phyloP scores from a whole-genome alignment of 1,140 invertebrate genomes.

The Sycophila sp. region DNA sequence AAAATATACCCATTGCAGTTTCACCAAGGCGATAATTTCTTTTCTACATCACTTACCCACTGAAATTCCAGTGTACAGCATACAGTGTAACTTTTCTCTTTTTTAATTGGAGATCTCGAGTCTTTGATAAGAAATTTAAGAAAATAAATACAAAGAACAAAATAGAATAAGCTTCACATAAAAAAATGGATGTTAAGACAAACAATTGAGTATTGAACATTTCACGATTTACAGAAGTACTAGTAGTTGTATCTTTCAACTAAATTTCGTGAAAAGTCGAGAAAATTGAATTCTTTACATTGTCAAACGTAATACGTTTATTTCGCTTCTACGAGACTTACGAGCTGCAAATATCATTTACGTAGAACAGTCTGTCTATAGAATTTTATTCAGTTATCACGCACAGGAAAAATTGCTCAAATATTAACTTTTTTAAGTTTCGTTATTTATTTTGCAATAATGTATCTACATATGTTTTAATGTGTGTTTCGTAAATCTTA shows the following conservation, averaged over 20 bases:
- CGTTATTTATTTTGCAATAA: constrained; percentile 16
- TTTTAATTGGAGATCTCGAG: neutral
- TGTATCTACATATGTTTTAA: constrained; percentile 9
- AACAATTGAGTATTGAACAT: too few relatives aligned
- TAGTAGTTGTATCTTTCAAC: too few relatives aligned
- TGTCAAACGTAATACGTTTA: too few relatives aligned
- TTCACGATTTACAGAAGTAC: too few relatives aligned
- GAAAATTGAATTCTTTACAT: too few relatives aligned
- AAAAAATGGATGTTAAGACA: too few relatives aligned
- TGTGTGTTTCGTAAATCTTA: constrained; percentile 2
- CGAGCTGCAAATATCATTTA: too few relatives aligned
- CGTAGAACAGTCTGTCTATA: too few relatives aligned
- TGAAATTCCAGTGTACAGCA: neutral
- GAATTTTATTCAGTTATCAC: neutral
- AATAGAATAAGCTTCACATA: neutral
- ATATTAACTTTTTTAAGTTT: constrained; percentile 6
- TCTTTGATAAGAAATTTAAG: neutral
- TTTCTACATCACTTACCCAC: constrained; percentile 8
- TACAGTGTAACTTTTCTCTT: neutral
- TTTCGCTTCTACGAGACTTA: too few relatives aligned
- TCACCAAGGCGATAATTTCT: neutral
- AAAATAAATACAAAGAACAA: neutral
- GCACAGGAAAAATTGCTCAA: neutral
- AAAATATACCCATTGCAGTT: constrained; percentile 14
- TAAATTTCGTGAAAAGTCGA: too few relatives aligned